Evolutionary conservation across 2,113 vertebrate genomes (phyloP), one percentile per base, ranked within the genome.

Genomic region (Phalacrocorax pelagicus): DNA sequence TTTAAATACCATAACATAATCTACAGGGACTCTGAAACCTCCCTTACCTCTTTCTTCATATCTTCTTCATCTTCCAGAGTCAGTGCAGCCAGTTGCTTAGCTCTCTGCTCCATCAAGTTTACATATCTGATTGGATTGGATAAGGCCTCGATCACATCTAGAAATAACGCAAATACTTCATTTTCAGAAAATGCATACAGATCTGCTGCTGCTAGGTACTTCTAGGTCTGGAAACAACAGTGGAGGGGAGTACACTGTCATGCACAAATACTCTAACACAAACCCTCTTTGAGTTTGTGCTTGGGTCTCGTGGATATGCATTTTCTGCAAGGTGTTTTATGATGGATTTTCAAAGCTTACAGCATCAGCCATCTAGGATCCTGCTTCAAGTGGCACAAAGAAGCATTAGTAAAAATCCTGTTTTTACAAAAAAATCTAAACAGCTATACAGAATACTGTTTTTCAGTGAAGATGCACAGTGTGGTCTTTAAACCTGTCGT

Each of bases 81-180:
- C 59, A 99, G 97, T 20, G 99, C 99, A 26, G 99, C 99, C 91
- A 99, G 97, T 72, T 99, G 99, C 95, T 98, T 99, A 78, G 99
- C 99, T 98, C 99, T 99, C 97, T 99, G 99, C 91, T 99, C 99
- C 99, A 99, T 99, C 96, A 99, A 96, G 97, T 99, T 99, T 47
- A 99, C 99, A 0, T 99, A 99, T 88, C 98, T 98, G 89, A 99
- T 99, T n/a, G 99, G 99, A 97, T 99, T 99, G 90, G 99, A 99
- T 96, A 99, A 98, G 38, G 99, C 99, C 97, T 99, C 99, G 6
- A 99, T 99, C 92, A 99, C 99, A 54, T 99, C 99, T 99, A 93
- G 89, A 69, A 63, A 94, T 13, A 73, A 86, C 51, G 36, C 24
- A 96, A 61, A 77, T 36, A 91, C 34, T 92, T 94, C 66, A 96